Evolutionary conservation across 2,888 invertebrate genomes (phyloP), one percentile per base, ranked within the genome.

Genomic region (Oscheius sp.): DNA sequence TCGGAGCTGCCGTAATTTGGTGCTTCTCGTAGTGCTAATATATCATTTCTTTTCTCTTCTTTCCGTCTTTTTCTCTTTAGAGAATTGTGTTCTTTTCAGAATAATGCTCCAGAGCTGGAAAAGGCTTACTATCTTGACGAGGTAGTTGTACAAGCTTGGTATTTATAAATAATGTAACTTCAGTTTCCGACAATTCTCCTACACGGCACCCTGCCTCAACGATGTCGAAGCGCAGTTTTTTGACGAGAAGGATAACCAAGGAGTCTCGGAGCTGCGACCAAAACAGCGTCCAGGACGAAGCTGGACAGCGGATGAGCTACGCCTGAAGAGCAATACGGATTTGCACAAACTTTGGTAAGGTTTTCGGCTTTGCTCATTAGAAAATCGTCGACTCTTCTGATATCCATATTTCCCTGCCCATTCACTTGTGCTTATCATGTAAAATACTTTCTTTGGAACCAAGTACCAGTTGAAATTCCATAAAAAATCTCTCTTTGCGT

Each of bases 241-340:
- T 74, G 87, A 87, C 72, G 75, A 79, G 42, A 79, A 82, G 42
- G 81, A 76, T 21, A 87, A 83, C 68, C 85, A 81, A 50, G 84
- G 81, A 51, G 77, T 75, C 51, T 58, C 75, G 4, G 85, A 87
- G 60, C 76, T 88, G 29, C 79, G 85, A 5, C 82, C 84, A 10
- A 85, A 80, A 59, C 37, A 81, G 21, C 75, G 87, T 7, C 87
- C 87, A 3, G 87, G 87, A 50, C 75, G 87, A 63, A 70, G 94
- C 3, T 98, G 97, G 97, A 93, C 91, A 77, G 90, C 92, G 73
- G 96, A 96, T 80, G 99, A 99, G 90, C 91, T 99, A 32, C 92
- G 99, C 87, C 92, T 97, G 63, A 99, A 98, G 90, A 95, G 95
- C 62, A 98, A 96, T 89, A 92, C 93, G 66, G 99, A 99, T 90